Evolutionary conservation across 2,888 invertebrate genomes (phyloP).

Genomic region (Caenorhabditis becei): DNA sequence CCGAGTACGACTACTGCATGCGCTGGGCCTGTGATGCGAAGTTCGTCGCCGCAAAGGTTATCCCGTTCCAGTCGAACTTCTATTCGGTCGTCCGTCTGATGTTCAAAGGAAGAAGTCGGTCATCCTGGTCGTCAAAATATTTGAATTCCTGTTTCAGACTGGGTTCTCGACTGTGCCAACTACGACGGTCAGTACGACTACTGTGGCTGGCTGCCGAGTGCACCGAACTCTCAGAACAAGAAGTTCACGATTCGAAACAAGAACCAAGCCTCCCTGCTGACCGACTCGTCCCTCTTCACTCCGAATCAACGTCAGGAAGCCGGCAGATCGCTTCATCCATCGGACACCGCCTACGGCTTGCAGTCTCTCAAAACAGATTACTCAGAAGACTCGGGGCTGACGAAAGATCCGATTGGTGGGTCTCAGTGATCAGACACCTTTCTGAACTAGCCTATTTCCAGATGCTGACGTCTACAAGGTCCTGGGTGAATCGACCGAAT

Average conservation of each 20-base stretch:
- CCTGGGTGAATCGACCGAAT: constrained; percentile 22
- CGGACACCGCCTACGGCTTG: constrained; percentile 50
- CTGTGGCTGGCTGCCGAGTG: constrained; percentile 61
- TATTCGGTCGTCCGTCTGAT: constrained; percentile 50
- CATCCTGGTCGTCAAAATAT: neutral
- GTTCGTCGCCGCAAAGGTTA: constrained; percentile 38
- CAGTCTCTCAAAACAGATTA: constrained; percentile 38
- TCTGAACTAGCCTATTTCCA: constrained; percentile 1
- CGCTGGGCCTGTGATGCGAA: constrained; percentile 54
- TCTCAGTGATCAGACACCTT: neutral
- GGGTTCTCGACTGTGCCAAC: constrained; percentile 58
- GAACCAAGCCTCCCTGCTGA: constrained; percentile 18
- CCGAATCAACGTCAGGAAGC: constrained; percentile 6
- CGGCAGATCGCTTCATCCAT: constrained; percentile 35
- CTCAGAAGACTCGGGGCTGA: constrained; percentile 26
- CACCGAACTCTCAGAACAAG: neutral
- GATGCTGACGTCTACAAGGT: constrained; percentile 22
- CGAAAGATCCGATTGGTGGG: constrained; percentile 48
- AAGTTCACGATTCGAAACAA: neutral
- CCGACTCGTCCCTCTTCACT: constrained; percentile 40
- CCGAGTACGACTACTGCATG: constrained; percentile 59
- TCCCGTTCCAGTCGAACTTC: constrained; percentile 59
- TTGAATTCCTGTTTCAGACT: constrained; percentile 30
- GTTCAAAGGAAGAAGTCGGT: constrained; percentile 55
- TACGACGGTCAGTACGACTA: constrained; percentile 53